Evolutionary conservation across 2,113 vertebrate genomes (phyloP).

Genomic region (Peucedramus taeniatus): DNA sequence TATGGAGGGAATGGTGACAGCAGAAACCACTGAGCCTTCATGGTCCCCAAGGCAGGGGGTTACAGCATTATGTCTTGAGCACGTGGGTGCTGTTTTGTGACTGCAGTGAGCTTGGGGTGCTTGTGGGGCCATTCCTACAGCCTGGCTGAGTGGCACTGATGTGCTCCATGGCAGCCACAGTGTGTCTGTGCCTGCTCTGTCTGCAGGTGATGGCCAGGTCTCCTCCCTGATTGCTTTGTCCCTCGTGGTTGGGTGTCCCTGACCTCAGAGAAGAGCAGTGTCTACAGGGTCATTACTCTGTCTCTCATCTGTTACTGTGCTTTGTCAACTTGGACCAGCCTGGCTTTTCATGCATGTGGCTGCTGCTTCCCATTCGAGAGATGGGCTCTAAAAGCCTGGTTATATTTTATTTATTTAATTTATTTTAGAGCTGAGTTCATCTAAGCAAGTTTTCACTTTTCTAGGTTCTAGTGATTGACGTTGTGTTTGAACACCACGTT

Average conservation of each 20-base stretch:
- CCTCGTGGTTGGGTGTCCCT: neutral
- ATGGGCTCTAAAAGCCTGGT: neutral
- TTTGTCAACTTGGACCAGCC: neutral
- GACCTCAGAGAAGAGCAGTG: neutral
- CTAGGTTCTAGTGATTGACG: constrained; percentile 21
- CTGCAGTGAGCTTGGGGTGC: neutral
- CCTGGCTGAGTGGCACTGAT: neutral
- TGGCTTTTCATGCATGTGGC: neutral
- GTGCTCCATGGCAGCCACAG: neutral
- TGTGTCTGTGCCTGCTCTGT: neutral
- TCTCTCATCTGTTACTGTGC: neutral
- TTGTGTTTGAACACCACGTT: constrained; percentile 29
- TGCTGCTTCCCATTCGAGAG: neutral
- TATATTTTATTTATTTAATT: neutral
- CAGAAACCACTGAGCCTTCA: neutral
- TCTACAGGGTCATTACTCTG: neutral
- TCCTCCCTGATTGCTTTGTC: neutral
- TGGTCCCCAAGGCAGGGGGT: neutral
- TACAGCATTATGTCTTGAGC: neutral
- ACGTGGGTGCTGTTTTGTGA: neutral
- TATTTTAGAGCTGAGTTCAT: neutral
- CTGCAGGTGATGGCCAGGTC: neutral
- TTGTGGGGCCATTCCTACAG: neutral
- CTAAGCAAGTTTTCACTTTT: constrained; percentile 17
- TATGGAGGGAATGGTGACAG: neutral